Evolutionary conservation across 2,888 invertebrate species (phyloP).

Genomic region (Perizoma flavofasciatum): DNA sequence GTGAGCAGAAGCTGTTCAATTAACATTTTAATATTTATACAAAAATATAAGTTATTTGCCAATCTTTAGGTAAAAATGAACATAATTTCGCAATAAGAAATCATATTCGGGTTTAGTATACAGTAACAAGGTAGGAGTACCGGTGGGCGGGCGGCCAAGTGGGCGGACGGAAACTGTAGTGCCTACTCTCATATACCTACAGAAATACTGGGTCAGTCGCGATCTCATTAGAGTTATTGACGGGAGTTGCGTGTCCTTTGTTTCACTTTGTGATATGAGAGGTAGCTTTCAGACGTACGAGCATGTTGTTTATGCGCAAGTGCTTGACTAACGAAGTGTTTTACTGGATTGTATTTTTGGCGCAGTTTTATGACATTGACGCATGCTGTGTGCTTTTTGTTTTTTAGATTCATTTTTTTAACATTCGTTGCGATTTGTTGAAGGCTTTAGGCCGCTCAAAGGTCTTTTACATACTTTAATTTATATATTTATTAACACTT

Average conservation of each 20-base stretch:
- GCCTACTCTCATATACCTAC: slow-evolving; percentile 36
- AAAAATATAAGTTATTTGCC: too few species aligned
- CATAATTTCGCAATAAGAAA: slow-evolving; percentile 20
- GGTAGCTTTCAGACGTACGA: slow-evolving; percentile 5
- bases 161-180: slow-evolving; percentile 39
- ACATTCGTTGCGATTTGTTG: too few species aligned
- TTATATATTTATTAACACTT: too few species aligned
- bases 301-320: slow-evolving; percentile 1
- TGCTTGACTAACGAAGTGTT: neutral
- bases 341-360: neutral
- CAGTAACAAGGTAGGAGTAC: slow-evolving; percentile 37
- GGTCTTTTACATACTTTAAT: too few species aligned
- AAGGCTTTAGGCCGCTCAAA: too few species aligned
- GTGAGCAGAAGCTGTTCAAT: too few species aligned
- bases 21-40: too few species aligned
- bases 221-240: slow-evolving; percentile 37
- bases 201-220: slow-evolving; percentile 32
- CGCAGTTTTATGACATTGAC: neutral
- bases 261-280: slow-evolving; percentile 23
- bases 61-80: neutral
- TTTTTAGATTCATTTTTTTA: too few species aligned
- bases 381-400: too few species aligned
- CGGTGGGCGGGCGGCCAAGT: slow-evolving; percentile 34
- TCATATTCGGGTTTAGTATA: slow-evolving; percentile 32
- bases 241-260: slow-evolving; percentile 29